Evolutionary conservation across 2,888 invertebrate genomes (phyloP).

Genomic region (Tridacna crocea): DNA sequence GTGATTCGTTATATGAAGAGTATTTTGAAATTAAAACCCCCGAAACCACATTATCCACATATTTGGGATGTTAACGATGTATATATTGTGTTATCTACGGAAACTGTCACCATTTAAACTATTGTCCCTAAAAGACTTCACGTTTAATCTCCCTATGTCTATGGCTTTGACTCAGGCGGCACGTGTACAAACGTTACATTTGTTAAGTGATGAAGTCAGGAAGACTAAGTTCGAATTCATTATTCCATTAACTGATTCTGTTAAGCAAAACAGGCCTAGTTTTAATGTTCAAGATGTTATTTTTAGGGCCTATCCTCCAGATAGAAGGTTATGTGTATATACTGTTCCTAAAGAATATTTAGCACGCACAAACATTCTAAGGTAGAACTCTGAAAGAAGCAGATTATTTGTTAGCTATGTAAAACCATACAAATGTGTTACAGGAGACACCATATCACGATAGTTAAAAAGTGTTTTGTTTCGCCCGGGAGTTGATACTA

Average conservation of each 20-base stretch:
- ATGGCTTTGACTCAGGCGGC: neutral
- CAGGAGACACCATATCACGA: constrained; percentile 27
- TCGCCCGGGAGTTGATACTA: constrained; percentile 12
- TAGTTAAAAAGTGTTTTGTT: constrained; percentile 31
- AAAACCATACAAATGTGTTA: constrained; percentile 19
- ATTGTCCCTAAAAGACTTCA: constrained; percentile 5
- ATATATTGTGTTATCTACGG: constrained; percentile 21
- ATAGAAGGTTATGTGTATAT: neutral
- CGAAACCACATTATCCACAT: constrained; percentile 5
- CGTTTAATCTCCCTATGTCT: neutral
- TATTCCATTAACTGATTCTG: constrained; percentile 13
- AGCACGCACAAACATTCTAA: constrained; percentile 6
- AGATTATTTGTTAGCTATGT: constrained; percentile 20
- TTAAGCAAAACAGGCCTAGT: constrained; percentile 34
- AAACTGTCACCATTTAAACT: constrained; percentile 25
- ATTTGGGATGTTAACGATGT: constrained; percentile 30
- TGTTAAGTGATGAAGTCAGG: constrained; percentile 1
- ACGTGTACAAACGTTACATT: constrained; percentile 19
- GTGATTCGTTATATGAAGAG: constrained; percentile 29
- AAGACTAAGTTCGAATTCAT: neutral
- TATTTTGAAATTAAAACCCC: constrained; percentile 10
- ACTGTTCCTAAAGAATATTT: constrained; percentile 23
- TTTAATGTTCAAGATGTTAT: neutral
- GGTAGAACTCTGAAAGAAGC: neutral
- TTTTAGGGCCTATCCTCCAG: constrained; percentile 17